phyloP scores from a whole-genome alignment of 2,888 invertebrate species.

The Microctonus hyperodae region DNA sequence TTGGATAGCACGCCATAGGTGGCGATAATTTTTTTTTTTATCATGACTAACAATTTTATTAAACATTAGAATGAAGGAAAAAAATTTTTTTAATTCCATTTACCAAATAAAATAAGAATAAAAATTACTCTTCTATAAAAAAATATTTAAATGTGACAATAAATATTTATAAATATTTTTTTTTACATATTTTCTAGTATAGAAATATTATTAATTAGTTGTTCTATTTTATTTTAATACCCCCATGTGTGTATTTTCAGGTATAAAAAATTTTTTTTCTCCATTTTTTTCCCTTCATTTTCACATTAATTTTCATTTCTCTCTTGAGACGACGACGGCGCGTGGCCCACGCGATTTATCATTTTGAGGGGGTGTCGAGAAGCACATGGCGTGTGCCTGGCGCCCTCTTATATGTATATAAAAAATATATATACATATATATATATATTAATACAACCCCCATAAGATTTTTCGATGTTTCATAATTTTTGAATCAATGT shows the following conservation, averaged over 20 bases:
- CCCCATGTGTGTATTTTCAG: background rate
- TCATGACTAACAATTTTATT: background rate
- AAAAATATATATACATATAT: too few species aligned
- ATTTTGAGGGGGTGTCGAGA: conserved; percentile 39
- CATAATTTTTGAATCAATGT: background rate
- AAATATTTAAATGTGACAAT: too few species aligned
- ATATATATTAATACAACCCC: background rate
- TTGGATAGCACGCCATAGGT: conserved; percentile 29
- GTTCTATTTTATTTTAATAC: background rate
- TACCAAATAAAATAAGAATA: too few species aligned
- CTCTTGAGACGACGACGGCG: conserved; percentile 2
- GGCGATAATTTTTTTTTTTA: background rate
- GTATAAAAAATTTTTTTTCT: too few species aligned
- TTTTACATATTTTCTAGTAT: too few species aligned
- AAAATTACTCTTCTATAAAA: too few species aligned
- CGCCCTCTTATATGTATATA: background rate
- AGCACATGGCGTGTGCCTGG: conserved; percentile 52
- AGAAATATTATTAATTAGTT: too few species aligned
- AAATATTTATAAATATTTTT: too few species aligned
- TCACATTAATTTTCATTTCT: background rate
- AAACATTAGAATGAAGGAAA: background rate
- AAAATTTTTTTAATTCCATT: too few species aligned
- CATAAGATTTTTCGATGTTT: background rate
- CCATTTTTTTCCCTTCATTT: background rate
- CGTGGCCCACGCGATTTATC: conserved; percentile 42